A percentile compares a stretch with the other conserved stretches of the same genome.
phyloP scores from a whole-genome alignment of 2,797 vertebrate genomes.

The Diplodus sargus region DNA sequence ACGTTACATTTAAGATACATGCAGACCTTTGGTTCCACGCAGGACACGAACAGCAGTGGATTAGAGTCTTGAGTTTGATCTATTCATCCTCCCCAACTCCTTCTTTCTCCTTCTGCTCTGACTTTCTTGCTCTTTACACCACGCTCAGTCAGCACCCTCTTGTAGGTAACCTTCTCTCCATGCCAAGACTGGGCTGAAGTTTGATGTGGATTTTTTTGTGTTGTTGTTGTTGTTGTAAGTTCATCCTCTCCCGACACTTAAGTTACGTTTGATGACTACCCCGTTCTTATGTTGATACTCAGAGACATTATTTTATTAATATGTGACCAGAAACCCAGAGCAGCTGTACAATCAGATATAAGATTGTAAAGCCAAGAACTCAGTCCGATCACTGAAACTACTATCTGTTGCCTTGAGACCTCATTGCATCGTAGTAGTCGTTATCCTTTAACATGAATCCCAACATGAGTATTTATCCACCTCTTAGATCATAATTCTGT shows the following conservation, averaged over 20 bases:
- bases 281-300: neutral
- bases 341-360: neutral
- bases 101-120: too few species aligned
- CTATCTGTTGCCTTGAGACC: neutral
- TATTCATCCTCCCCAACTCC: too few species aligned
- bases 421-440: neutral
- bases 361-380: neutral
- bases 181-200: too few species aligned
- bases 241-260: neutral
- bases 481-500: neutral
- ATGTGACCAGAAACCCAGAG: neutral
- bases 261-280: neutral
- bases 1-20: too few species aligned
- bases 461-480: neutral
- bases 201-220: too few species aligned
- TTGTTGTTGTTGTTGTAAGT: neutral
- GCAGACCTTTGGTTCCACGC: too few species aligned
- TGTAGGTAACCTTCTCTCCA: too few species aligned
- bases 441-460: neutral
- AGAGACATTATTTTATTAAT: neutral
- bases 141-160: too few species aligned
- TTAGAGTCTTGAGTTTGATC: too few species aligned
- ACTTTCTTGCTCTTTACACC: too few species aligned
- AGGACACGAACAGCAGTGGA: too few species aligned
- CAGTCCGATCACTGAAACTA: slow-evolving; percentile 1